A percentile compares a stretch with the other conserved stretches of the same genome.
phyloP scores from a whole-genome alignment of 2,888 invertebrate genomes.

The Diplazon laetatorius region DNA sequence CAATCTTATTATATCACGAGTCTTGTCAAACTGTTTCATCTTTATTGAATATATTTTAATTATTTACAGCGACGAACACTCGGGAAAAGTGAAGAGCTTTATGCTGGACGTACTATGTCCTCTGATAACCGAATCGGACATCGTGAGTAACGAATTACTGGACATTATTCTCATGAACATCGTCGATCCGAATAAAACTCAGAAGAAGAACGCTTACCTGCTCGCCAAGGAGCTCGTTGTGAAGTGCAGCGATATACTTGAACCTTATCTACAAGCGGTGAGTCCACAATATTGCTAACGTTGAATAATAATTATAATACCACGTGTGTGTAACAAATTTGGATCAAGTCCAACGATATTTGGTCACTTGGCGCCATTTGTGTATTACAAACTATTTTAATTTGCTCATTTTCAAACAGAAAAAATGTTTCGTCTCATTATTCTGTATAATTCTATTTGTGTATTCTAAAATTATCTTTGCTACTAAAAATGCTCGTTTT shows the following conservation, averaged over 20 bases:
- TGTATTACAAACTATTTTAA: too few relatives aligned
- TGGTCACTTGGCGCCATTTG: too few relatives aligned
- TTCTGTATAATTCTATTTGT: too few relatives aligned
- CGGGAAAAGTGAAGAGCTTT: constrained; percentile 97
- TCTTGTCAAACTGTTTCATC: too few relatives aligned
- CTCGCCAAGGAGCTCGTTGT: constrained; percentile 96
- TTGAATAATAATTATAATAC: constrained; percentile 7
- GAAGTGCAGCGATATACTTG: constrained; percentile 95
- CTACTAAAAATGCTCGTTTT: too few relatives aligned
- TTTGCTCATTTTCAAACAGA: too few relatives aligned
- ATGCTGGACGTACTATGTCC: constrained; percentile 98
- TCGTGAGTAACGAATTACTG: constrained; percentile 95
- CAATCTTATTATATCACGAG: too few relatives aligned
- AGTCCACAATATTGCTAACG: constrained; percentile 67
- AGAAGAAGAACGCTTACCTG: constrained; percentile 94
- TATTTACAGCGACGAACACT: constrained; percentile 93
- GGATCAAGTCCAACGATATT: too few relatives aligned
- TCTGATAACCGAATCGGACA: constrained; percentile 96
- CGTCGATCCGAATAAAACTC: constrained; percentile 96
- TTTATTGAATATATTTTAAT: neutral
- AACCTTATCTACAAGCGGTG: constrained; percentile 97
- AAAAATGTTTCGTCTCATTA: too few relatives aligned
- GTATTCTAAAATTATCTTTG: too few relatives aligned
- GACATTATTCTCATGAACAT: constrained; percentile 97
- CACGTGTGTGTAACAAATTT: too few relatives aligned